Evolutionary conservation across 2,797 vertebrate species (phyloP).

Genomic region (Leuciscus waleckii): DNA sequence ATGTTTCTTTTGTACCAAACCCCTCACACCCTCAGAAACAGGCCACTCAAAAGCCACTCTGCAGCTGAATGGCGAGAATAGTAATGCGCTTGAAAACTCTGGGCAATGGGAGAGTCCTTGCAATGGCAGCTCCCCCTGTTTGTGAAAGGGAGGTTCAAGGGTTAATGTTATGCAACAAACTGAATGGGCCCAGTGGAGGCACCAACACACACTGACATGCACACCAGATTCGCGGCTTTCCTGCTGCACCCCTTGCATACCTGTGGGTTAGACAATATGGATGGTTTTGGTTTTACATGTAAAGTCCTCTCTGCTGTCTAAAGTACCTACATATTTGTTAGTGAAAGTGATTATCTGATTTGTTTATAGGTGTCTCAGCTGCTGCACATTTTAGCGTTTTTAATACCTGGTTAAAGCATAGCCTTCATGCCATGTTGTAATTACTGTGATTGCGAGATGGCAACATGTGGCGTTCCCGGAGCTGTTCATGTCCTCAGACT

Average conservation of each 20-base stretch:
- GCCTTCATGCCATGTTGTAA: neutral
- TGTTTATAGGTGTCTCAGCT: neutral
- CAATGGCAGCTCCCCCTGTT: constrained; percentile 80
- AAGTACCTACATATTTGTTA: neutral
- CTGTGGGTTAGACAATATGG: constrained; percentile 8
- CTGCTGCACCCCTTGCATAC: constrained; percentile 7
- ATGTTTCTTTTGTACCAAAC: constrained; percentile 70
- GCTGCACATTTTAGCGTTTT: neutral
- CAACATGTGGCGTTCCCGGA: neutral
- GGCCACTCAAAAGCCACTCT: constrained; percentile 78
- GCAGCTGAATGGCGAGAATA: constrained; percentile 76
- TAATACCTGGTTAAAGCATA: neutral
- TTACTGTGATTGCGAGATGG: neutral
- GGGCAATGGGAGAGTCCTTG: constrained; percentile 60
- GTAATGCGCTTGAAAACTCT: constrained; percentile 65
- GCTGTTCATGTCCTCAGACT: neutral
- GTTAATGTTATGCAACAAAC: constrained; percentile 86
- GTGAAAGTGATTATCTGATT: neutral
- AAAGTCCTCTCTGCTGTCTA: neutral
- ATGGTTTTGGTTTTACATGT: neutral
- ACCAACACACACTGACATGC: constrained; percentile 72
- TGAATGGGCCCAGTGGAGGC: constrained; percentile 74
- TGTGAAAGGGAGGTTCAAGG: constrained; percentile 79
- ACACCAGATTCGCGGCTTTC: constrained; percentile 51
- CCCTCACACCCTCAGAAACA: constrained; percentile 75